These are phyloP conservation scores for Graptemys geographica DNA, from an alignment of 2,797 vertebrate genomes.

Conservation along the genomic window DNA sequence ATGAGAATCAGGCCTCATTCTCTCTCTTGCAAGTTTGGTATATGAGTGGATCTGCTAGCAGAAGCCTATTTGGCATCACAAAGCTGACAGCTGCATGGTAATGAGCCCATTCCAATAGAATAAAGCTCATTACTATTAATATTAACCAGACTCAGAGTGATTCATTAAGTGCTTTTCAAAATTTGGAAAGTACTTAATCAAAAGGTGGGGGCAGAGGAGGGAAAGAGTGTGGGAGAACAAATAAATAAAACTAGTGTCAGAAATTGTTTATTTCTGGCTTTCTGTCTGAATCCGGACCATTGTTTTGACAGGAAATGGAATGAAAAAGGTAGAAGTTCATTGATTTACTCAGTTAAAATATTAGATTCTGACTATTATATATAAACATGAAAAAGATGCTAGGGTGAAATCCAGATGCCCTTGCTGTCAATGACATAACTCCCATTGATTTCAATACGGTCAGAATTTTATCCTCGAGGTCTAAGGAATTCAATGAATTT, in stretches of 20 bases:
- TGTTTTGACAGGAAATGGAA: background rate
- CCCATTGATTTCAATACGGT: background rate
- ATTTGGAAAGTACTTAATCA: slow-evolving; percentile 64
- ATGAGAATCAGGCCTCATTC: background rate
- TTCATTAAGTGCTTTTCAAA: slow-evolving; percentile 67
- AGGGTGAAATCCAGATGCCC: background rate
- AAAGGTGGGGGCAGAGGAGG: background rate
- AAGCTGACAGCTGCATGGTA: slow-evolving; percentile 42
- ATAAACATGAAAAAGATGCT: background rate
- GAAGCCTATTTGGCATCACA: slow-evolving; percentile 46
- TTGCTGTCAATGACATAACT: background rate
- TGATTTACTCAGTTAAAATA: background rate
- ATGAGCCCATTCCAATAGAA: slow-evolving; percentile 42
- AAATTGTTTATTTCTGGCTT: slow-evolving; percentile 14
- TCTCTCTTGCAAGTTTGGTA: background rate
- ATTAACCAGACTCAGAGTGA: slow-evolving; percentile 56
- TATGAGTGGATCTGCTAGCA: slow-evolving; percentile 35
- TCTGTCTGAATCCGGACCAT: background rate
- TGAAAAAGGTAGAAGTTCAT: background rate
- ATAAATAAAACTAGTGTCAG: slow-evolving; percentile 32
- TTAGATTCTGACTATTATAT: background rate
- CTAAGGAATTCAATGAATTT: background rate
- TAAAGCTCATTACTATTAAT: slow-evolving; percentile 58
- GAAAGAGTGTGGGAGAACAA: slow-evolving; percentile 9
- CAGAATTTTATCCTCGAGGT: background rate